phyloP scores from a whole-genome alignment of 2,797 vertebrate species.

The Oreochromis grahami region DNA sequence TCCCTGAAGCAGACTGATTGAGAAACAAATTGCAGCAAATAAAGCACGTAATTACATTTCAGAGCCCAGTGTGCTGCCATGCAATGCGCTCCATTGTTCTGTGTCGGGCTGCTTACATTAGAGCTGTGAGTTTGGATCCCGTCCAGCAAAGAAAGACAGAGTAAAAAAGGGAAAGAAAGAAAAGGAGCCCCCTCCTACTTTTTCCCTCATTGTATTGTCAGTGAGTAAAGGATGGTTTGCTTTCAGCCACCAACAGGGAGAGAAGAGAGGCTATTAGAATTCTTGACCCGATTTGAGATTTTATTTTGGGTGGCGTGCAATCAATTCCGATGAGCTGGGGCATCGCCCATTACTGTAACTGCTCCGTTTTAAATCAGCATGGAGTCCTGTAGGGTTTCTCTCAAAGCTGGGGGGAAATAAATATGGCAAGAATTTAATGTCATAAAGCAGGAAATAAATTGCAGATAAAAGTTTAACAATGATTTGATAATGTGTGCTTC shows the following conservation, averaged over 20 bases:
- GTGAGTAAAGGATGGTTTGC: slow-evolving; percentile 30
- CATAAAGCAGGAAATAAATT: neutral
- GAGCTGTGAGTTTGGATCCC: slow-evolving; percentile 47
- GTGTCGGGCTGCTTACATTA: slow-evolving; percentile 63
- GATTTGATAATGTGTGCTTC: neutral
- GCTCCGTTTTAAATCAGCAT: slow-evolving; percentile 9
- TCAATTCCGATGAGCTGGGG: slow-evolving; percentile 8
- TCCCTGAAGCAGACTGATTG: slow-evolving; percentile 89
- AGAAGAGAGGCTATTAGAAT: slow-evolving; percentile 8
- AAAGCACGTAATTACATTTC: slow-evolving; percentile 99
- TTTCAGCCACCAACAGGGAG: slow-evolving; percentile 12
- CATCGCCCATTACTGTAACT: slow-evolving; percentile 21
- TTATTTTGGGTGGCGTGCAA: slow-evolving; percentile 19
- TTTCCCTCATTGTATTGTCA: slow-evolving; percentile 21
- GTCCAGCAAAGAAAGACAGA: slow-evolving; percentile 42
- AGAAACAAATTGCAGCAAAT: slow-evolving; percentile 98
- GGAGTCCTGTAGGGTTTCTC: slow-evolving; percentile 16
- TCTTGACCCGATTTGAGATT: slow-evolving; percentile 40
- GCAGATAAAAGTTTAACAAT: slow-evolving; percentile 4
- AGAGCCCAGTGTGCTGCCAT: slow-evolving; percentile 70
- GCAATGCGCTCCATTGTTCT: slow-evolving; percentile 23
- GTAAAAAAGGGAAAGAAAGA: neutral
- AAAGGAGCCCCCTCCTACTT: neutral
- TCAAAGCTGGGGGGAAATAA: neutral
- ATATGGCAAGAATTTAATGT: neutral